Evolutionary conservation across 2,797 vertebrate species (phyloP), one percentile per base, ranked within the genome.

Genomic region (Danio aesculapii): DNA sequence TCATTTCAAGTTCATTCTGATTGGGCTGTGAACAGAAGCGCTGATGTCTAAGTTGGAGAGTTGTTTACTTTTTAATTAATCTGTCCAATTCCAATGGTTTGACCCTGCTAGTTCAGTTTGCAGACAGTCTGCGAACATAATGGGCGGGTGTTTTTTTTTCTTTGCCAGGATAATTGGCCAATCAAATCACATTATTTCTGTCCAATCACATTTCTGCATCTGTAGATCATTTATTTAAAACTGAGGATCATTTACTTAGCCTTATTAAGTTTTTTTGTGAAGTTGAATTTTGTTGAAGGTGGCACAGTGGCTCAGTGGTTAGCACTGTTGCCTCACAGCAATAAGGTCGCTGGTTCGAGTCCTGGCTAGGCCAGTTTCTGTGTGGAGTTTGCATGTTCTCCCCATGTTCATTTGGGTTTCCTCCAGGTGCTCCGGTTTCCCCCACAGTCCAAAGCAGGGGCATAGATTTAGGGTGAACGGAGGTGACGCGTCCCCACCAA

Each of bases 61-160:
- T 62, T 50, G 44, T 39, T 63, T 62, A 63, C 30, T 41, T 50
- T 30, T 7, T 62, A 52, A 75, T 75, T 61, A 75, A 12, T 62
- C 46, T 0, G 3, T 50, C 16, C 6, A 39, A 12, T 61, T 49
- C 21, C 58, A 75, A 39, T 0, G 30, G 8, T 75, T 61, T 75
- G 72, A 62, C 44, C 46, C 8, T 50, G 43, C 6, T 8, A 58
- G 70, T 4, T 8, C 41, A 73, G 46, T 73, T 58, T 58, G n/a
- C 46, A 41, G 55, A 46, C 17, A 2, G 8, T 16, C 46, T 58
- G 70, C 11, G 1, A 57, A 46, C n/a, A 21, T 21, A 17, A 73
- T 59, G 12, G 55, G 53, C 13, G 8, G 17, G 13, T 1, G 53
- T 59, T 73, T 46, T 73, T 30, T 30, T 14, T 17, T 30, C 41